Evolutionary conservation across 2,888 invertebrate species (phyloP).

Genomic region (Mimas tiliae): DNA sequence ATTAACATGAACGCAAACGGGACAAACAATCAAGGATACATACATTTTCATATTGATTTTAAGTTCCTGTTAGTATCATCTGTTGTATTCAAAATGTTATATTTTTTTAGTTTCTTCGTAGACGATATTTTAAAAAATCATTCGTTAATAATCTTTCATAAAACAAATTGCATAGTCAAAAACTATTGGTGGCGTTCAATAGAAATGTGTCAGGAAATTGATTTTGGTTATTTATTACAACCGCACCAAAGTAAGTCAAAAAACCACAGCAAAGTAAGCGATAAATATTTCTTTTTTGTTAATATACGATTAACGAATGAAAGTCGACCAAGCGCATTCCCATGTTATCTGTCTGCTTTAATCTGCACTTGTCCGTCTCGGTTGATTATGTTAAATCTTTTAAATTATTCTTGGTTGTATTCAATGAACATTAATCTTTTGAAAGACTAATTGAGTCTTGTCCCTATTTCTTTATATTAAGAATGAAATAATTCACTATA

Average conservation of each 20-base stretch:
- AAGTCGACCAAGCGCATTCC: conserved; percentile 21
- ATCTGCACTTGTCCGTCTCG: conserved; percentile 24
- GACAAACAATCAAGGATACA: too few relatives aligned
- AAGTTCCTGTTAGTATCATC: too few relatives aligned
- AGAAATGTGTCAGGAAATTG: neutral
- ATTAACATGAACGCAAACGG: too few relatives aligned
- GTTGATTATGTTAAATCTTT: conserved; percentile 18
- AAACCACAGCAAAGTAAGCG: neutral
- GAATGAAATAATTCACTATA: neutral
- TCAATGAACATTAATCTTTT: conserved; percentile 18
- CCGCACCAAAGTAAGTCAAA: neutral
- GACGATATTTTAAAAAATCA: too few relatives aligned
- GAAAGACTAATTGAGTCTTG: neutral
- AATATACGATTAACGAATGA: neutral
- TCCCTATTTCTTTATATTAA: neutral
- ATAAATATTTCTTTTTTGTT: conserved; percentile 5
- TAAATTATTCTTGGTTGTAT: conserved; percentile 14
- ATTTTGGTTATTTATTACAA: neutral
- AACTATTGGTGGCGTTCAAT: neutral
- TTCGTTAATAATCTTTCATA: too few relatives aligned
- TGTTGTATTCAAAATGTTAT: too few relatives aligned
- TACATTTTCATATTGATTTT: too few relatives aligned
- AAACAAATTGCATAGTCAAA: neutral
- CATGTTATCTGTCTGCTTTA: conserved; percentile 21
- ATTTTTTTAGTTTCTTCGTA: too few relatives aligned